Base-by-base conservation (phyloP, 2,113 vertebrate genomes). In the Leptosomus discolor region DNA sequence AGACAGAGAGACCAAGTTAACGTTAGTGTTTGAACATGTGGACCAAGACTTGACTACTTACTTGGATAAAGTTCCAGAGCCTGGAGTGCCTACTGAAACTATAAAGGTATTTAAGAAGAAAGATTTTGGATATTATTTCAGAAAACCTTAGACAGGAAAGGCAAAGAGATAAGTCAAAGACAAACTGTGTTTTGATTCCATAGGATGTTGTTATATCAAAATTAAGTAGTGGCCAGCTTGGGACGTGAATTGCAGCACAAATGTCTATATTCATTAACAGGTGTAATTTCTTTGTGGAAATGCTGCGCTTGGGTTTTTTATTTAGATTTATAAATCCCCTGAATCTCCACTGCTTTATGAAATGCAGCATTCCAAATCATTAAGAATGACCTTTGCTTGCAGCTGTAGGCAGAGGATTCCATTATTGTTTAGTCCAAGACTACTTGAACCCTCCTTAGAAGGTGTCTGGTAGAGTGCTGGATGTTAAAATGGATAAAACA, bases 21-120 rank as follows among this genome's bases (percentile, higher is more conserved):
- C 99, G 6, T 98, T 99, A 97, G 99, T 99, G 84, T 99, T 99
- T 97, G 99, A 99, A 98, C 99, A 99, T 10, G 99, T 99, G 97
- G 99, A 99, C 98, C 99, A 99, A 98, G 99, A 99, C 97, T 98
- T 99, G 98, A 99, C 99, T 97, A 99, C 99, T 95, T 99, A 99
- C 95, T 98, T 99, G 98, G 99, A 99, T 98, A 99, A 99, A 98
- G 99, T 99, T 96, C 99, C 99, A 46, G 99, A 99, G 85, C 99
- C 99, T 45, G 99, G 99, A 89, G 99, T 99, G 56, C 99, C 99
- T 69, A 99, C 98, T 39, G 99, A 99, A 98, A 99, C 99, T 79
- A 99, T 99, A 97, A 99, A 99, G 99, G 99, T 99, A 98, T 91
- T n/a, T 83, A 91, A 92, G 24, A 54, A 82, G 56, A 88, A 71